Percentiles rank a stretch among this genome's conserved stretches.
Conservation (phyloP, 2,797 vertebrate species). For the Anguilla pacifica region DNA sequence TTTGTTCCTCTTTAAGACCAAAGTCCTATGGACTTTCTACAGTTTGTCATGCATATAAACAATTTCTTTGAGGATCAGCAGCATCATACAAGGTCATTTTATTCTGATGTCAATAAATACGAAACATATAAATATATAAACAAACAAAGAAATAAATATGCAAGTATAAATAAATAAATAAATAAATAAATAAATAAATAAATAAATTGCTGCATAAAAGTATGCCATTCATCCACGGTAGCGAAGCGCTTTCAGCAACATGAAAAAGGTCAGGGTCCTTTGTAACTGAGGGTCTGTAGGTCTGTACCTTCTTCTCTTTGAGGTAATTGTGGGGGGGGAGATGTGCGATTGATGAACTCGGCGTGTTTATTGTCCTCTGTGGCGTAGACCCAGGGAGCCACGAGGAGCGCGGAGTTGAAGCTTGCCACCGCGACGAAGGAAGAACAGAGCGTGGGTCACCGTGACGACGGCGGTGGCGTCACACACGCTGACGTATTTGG, state of each 20-base stretch:
- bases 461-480: conserved; percentile 40
- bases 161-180: conserved; percentile 43
- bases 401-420: conserved; percentile 64
- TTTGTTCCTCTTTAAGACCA: conserved; percentile 82
- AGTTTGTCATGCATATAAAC: conserved; percentile 87
- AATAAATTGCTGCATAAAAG: conserved; percentile 76
- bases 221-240: conserved; percentile 69
- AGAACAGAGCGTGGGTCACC: conserved; percentile 70
- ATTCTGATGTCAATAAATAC: conserved; percentile 68
- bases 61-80: conserved; percentile 85
- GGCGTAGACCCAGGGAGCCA: conserved; percentile 55
- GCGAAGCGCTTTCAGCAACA: conserved; percentile 68
- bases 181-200: conserved; percentile 55
- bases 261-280: conserved; percentile 66
- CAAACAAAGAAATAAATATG: conserved; percentile 52
- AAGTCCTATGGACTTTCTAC: conserved; percentile 78
- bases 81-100: conserved; percentile 79
- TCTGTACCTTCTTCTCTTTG: conserved; percentile 71
- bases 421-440: conserved; percentile 71
- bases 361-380: conserved; percentile 49
- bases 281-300: conserved; percentile 76
- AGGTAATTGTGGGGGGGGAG: conserved; percentile 69
- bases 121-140: conserved; percentile 60
- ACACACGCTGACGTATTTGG: conserved; percentile 11
- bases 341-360: conserved; percentile 66